Conservation (phyloP, 2,797 vertebrate species). For the Manis crassicaudata region DNA sequence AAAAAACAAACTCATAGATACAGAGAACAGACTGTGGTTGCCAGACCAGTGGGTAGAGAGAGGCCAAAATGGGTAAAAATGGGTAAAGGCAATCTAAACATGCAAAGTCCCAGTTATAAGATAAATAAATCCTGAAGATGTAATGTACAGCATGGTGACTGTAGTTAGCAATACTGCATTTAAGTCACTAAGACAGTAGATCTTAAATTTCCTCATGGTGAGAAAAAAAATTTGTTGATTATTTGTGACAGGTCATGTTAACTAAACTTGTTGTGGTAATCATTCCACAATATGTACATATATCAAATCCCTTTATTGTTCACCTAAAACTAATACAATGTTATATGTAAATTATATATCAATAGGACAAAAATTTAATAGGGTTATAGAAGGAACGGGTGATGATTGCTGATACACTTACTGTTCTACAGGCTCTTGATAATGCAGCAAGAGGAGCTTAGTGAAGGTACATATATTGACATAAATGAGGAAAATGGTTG, state of each 20-base stretch:
- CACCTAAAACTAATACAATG: background rate
- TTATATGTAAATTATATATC: background rate
- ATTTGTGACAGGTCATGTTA: no score
- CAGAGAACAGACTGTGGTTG: background rate
- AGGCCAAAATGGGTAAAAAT: no score
- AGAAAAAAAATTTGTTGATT: background rate
- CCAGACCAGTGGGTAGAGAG: background rate
- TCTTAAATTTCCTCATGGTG: background rate
- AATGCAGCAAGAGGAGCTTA: background rate
- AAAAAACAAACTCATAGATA: background rate
- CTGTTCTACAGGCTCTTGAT: background rate
- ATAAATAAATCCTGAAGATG: background rate
- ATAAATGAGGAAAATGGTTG: background rate
- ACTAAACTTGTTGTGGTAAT: background rate
- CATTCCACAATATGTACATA: background rate
- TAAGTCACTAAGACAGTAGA: background rate
- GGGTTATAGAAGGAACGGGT: background rate
- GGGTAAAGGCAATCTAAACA: background rate
- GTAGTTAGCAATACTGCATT: background rate
- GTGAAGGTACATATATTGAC: background rate
- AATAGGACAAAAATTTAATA: background rate
- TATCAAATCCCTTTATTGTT: background rate
- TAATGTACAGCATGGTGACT: background rate
- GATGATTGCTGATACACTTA: background rate
- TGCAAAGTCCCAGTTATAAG: background rate